Evolutionary conservation across 2,113 vertebrate species (phyloP).

Genomic region (Tachysurus fulvidraco): DNA sequence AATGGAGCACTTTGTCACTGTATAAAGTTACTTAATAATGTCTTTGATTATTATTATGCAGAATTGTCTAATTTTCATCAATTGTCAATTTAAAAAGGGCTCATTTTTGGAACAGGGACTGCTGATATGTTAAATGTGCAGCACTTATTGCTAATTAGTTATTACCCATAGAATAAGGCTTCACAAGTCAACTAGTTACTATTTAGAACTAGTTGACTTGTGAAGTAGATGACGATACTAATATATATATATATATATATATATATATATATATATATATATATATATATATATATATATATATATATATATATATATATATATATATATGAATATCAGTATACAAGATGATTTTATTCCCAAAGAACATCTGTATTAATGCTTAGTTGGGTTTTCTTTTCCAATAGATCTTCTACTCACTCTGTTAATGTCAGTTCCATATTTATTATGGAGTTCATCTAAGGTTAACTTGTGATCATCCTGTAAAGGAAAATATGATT

Average conservation of each 20-base stretch:
- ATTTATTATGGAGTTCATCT: constrained; percentile 92
- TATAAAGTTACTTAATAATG: neutral
- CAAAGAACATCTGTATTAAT: neutral
- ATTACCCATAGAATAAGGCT: too few species aligned
- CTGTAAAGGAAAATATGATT: constrained; percentile 65
- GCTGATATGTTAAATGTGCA: too few species aligned
- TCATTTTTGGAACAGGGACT: neutral
- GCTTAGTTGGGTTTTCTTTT: neutral
- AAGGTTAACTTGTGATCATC: constrained; percentile 94
- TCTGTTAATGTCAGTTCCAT: constrained; percentile 85
- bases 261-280: too few species aligned
- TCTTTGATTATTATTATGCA: neutral
- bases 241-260: too few species aligned
- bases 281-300: too few species aligned
- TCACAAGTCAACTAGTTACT: too few species aligned
- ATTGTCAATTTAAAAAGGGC: too few species aligned
- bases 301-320: too few species aligned
- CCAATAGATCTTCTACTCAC: constrained; percentile 68
- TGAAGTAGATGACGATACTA: too few species aligned
- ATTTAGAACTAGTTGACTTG: too few species aligned
- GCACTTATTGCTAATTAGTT: too few species aligned
- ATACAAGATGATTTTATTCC: neutral
- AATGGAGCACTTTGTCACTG: neutral
- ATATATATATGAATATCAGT: neutral
- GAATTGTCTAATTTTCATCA: neutral